Percentiles rank a stretch among this genome's conserved stretches.
Conservation (phyloP, 2,888 invertebrate species). For the Clanis bilineata region DNA sequence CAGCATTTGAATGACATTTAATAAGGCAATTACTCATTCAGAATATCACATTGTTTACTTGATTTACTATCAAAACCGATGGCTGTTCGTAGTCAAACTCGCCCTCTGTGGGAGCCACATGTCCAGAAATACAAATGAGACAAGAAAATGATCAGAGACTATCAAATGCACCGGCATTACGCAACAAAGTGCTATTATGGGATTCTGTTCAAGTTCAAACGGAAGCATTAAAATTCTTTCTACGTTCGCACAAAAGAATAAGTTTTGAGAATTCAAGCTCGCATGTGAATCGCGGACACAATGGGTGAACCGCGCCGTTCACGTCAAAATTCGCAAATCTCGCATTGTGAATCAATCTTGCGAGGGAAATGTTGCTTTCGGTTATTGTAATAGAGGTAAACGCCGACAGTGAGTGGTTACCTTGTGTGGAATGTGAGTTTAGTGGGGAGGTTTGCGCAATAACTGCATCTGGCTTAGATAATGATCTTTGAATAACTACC, state of each 20-base stretch:
- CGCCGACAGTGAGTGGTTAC: slow-evolving; percentile 18
- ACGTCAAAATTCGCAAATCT: slow-evolving; percentile 42
- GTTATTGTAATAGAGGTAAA: slow-evolving; percentile 26
- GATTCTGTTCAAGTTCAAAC: slow-evolving; percentile 69
- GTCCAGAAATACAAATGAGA: slow-evolving; percentile 42
- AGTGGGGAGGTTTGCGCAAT: slow-evolving; percentile 51
- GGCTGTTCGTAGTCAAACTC: slow-evolving; percentile 24
- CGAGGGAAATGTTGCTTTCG: slow-evolving; percentile 30
- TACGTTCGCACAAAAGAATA: slow-evolving; percentile 76
- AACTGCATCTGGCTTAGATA: slow-evolving; percentile 50
- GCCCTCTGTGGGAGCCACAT: slow-evolving; percentile 27
- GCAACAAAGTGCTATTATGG: slow-evolving; percentile 61
- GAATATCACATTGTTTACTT: neutral
- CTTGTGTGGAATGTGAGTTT: slow-evolving; percentile 45
- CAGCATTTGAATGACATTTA: neutral
- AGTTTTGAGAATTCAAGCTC: slow-evolving; percentile 72
- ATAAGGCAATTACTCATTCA: slow-evolving; percentile 12
- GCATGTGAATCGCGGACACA: slow-evolving; percentile 71
- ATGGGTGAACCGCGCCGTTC: slow-evolving; percentile 46
- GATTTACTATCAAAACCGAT: neutral
- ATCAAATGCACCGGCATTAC: slow-evolving; percentile 56
- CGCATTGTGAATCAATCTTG: slow-evolving; percentile 25
- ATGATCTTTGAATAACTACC: slow-evolving; percentile 46
- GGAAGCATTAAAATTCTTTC: slow-evolving; percentile 80
- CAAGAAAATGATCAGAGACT: slow-evolving; percentile 45